Evolutionary conservation across 1,140 invertebrate species (phyloP).

Genomic region (Drosophila dunni): DNA sequence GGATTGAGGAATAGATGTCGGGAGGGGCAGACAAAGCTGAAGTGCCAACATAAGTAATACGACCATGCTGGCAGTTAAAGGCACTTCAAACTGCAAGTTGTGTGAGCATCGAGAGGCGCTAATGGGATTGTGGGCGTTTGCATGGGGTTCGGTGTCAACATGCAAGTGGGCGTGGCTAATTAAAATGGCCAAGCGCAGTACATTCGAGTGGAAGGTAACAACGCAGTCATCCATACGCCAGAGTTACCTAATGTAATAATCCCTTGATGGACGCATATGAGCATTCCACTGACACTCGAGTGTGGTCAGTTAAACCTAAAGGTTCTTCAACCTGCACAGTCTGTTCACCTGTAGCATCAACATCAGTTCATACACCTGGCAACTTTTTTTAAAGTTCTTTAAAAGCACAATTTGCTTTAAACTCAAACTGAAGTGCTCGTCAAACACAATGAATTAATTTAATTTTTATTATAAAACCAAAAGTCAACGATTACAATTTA

Average conservation of each 20-base stretch:
- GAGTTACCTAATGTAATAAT: neutral
- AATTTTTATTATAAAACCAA: too few species aligned
- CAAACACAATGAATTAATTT: too few species aligned
- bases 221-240: neutral
- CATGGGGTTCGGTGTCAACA: too few species aligned
- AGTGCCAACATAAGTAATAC: conserved; percentile 29
- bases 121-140: neutral
- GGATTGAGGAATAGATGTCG: too few species aligned
- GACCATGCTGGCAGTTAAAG: conserved; percentile 6
- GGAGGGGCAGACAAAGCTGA: neutral
- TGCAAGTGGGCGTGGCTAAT: conserved; percentile 14
- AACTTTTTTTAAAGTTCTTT: too few species aligned
- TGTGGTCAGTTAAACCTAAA: neutral
- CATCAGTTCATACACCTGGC: neutral
- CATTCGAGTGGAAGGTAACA: neutral
- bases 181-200: neutral
- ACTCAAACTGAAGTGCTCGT: too few species aligned
- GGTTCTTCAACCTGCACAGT: neutral
- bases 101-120: neutral
- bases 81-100: conserved; percentile 1
- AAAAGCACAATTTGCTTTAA: too few species aligned
- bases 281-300: neutral
- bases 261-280: neutral
- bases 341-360: neutral
- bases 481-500: too few species aligned